Evolutionary conservation across 1,140 invertebrate genomes (phyloP).

Genomic region (Panulirus ornatus): DNA sequence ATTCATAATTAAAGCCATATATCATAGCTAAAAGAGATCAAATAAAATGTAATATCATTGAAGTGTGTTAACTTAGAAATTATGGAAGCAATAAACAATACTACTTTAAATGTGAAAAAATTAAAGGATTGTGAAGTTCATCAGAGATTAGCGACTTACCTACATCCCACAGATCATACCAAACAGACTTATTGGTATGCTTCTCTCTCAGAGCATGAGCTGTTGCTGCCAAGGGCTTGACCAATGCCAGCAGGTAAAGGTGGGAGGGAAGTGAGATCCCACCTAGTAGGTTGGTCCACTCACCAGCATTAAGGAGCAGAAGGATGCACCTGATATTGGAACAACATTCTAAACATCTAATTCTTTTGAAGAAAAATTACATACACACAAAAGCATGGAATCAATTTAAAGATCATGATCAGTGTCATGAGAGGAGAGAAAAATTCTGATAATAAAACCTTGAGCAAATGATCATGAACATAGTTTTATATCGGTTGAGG

Average conservation of each 20-base stretch:
- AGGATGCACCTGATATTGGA: conserved; percentile 63
- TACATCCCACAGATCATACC: conserved; percentile 69
- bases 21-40: no score
- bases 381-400: no score
- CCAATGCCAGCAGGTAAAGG: conserved; percentile 50
- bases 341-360: not conserved
- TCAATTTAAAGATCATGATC: no score
- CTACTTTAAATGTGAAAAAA: no score
- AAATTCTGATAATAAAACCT: no score
- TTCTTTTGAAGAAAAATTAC: not conserved
- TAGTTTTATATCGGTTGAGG: no score
- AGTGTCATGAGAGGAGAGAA: no score
- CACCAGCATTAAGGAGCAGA: conserved; percentile 69
- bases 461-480: not conserved
- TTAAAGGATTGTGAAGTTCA: no score
- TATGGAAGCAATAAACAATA: no score
- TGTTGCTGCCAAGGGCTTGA: conserved; percentile 68
- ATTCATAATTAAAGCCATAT: no score
- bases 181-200: conserved; percentile 58
- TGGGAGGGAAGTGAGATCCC: conserved; percentile 63
- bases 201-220: conserved; percentile 62
- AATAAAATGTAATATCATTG: no score
- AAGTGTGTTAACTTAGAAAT: no score
- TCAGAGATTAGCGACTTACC: conserved; percentile 51
- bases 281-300: conserved; percentile 66